Base-by-base conservation (phyloP, 1,140 invertebrate genomes). In the Hyposmocoma kahamanoa region DNA sequence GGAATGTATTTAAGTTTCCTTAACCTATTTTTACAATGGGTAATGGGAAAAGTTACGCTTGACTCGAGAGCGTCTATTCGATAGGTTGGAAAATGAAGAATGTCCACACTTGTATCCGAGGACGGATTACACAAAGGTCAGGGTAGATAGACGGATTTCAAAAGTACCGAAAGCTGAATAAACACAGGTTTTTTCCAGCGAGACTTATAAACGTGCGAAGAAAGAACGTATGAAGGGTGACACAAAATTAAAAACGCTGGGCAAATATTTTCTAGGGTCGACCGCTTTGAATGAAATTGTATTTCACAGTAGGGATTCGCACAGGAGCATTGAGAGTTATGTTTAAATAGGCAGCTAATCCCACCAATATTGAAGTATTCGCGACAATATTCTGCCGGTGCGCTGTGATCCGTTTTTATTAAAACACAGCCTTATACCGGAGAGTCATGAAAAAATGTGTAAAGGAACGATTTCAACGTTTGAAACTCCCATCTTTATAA, bases 341-440 rank as follows among this genome's bases (percentile, higher is more conserved):
- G 76, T 80, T 83, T 74, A 77, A 80, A 83, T 76, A 80, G 79
- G 74, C 69, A 69, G 72, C 69, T 83, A 83, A 83, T 83, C 74
- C 76, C 56, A 75, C 79, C 79, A 78, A 83, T 83, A 83, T 83
- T 80, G 76, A 83, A 80, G 80, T 79, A 80, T 83, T 74, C 67
- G 71, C 69, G 76, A 80, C 76, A 79, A 80, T 80, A 79, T 80
- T 75, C 71, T 62, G 56, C 50, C 63, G 64, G 61, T 57, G 67
- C 61, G 67, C 72, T 53, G 66, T 80, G 72, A 83, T 83, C 79
- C 79, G 71, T 58, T 79, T 83, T 83, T 83, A 83, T 83, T 80
- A 83, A 83, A 82, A 79, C 69, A 83, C 68, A 58, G 62, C 67
- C 68, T 72, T 71, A 66, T 73, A 67, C 62, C 61, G 62, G 67